These are phyloP conservation scores for Caenorhabditis parvicauda DNA, from an alignment of 2,888 invertebrate species.

Conservation along the genomic window DNA sequence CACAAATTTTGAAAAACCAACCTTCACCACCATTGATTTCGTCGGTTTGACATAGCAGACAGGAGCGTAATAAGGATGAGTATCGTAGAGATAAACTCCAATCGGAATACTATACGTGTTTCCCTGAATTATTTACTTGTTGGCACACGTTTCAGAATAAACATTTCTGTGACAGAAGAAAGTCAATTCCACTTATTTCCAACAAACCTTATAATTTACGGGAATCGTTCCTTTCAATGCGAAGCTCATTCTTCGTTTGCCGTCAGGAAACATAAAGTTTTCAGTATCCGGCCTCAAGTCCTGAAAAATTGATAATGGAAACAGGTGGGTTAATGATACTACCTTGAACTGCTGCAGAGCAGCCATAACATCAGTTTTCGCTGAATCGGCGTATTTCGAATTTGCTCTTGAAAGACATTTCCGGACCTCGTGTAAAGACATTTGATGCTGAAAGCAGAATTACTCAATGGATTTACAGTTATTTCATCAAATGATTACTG, in stretches of 20 bases:
- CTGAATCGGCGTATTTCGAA: conserved; percentile 47
- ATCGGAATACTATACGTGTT: conserved; percentile 91
- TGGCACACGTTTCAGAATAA: neutral
- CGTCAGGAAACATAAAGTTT: conserved; percentile 61
- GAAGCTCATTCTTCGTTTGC: conserved; percentile 61
- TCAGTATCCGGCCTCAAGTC: conserved; percentile 47
- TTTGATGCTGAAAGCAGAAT: neutral
- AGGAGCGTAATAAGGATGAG: conserved; percentile 93
- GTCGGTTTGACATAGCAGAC: conserved; percentile 87
- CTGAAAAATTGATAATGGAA: conserved; percentile 1
- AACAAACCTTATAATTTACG: conserved; percentile 65
- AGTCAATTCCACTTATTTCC: neutral
- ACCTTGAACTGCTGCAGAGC: conserved; percentile 48
- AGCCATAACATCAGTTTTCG: conserved; percentile 50
- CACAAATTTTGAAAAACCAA: neutral
- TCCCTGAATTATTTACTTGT: conserved; percentile 66
- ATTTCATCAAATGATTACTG: too few relatives aligned
- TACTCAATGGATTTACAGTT: too few relatives aligned
- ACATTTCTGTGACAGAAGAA: neutral
- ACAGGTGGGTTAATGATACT: conserved; percentile 27
- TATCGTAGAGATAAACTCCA: conserved; percentile 91
- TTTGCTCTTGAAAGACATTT: conserved; percentile 17
- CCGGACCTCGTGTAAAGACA: conserved; percentile 12
- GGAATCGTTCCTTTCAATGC: conserved; percentile 67
- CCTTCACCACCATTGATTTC: conserved; percentile 85